Evolutionary conservation across 2,888 invertebrate genomes (phyloP), one percentile per base, ranked within the genome.

Genomic region (Acanthosepion lycidas): DNA sequence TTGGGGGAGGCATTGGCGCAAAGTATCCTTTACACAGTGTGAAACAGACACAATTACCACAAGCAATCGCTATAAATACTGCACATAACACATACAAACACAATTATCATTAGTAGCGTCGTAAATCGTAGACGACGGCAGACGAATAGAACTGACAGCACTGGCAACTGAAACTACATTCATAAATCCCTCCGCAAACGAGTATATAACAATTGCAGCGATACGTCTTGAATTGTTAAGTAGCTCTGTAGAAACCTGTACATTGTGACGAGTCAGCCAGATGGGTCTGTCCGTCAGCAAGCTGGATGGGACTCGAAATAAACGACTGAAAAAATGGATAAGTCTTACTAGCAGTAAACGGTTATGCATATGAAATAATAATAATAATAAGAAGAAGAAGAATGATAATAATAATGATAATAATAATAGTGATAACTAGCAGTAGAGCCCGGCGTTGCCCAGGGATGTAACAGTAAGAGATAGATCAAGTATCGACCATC

Each of bases 241-340:
- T 78, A 78, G 78, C n/a, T 15, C n/a, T 78, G 78, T 78, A 78
- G 78, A 78, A 78, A 78, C n/a, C 78, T 78, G 78, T n/a, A 78
- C 26, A n/a, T 78, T 78, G n/a, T n/a, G n/a, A 78, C 33, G 78
- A 9, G 3, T n/a, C 78, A 78, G n/a, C n/a, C 78, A 33, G 1
- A n/a, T 78, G 4, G 9, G 59, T 59, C 59, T 6, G 59, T 15
- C 20, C 20, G 55, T 20, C 20, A 18, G 55, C 51, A 51, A 51
- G 51, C 51, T 4, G 55, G 20, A 20, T 55, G 3, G 9, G 28
- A 18, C n/a, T n/a, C 15, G 12, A 78, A 78, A n/a, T n/a, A 12
- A n/a, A 12, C 78, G n/a, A 78, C n/a, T n/a, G n/a, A 78, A n/a
- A n/a, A 20, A 59, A 59, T 59, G 4, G 59, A 26, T 59, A 4